phyloP scores from a whole-genome alignment of 2,113 vertebrate species.

The cattle (Bos taurus) region ARS-UCD2.0 NC_037346.1:1025001-1025500 shows the following conservation, averaged over 20 bases:
- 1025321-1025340: neutral
- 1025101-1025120: neutral
- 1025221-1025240: neutral
- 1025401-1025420: neutral
- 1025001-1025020: neutral
- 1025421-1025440: neutral
- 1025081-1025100: neutral
- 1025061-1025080: neutral
- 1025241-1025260: neutral
- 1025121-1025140: neutral
- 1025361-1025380: neutral
- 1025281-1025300: neutral
- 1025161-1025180: neutral
- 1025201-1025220: neutral
- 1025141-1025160: neutral
- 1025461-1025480: neutral
- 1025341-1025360: neutral
- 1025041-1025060: neutral
- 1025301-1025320: neutral
- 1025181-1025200: neutral
- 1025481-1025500: neutral
- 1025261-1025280: neutral
- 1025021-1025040: neutral
- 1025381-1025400: neutral
- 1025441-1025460: neutral